Conservation (phyloP, 2,797 vertebrate genomes). For the Cheirogaleus major region DNA sequence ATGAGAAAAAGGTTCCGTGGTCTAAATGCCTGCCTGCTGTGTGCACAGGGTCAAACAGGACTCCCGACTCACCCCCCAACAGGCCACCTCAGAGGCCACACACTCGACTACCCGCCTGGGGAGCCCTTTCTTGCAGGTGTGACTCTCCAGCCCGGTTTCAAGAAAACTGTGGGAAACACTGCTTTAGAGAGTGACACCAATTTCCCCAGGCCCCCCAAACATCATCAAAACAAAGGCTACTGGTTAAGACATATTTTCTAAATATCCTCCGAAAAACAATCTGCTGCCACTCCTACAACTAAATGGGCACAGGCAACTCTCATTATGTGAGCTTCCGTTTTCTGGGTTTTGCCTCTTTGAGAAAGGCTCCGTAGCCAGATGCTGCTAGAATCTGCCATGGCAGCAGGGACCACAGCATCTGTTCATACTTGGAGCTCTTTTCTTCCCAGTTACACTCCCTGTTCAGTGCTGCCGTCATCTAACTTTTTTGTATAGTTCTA, state of each 20-base stretch:
- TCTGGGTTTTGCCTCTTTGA: not conserved
- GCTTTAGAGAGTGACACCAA: rapidly evolving
- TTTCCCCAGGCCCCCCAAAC: not conserved
- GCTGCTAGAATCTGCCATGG: not conserved
- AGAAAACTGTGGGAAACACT: not conserved
- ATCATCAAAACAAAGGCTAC: not conserved
- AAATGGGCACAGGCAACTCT: rapidly evolving
- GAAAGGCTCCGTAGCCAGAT: not conserved
- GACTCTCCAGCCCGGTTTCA: not conserved
- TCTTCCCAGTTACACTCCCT: rapidly evolving
- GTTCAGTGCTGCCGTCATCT: not conserved
- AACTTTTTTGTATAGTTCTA: not conserved
- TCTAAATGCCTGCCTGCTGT: not conserved
- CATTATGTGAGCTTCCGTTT: rapidly evolving
- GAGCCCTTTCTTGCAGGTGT: not conserved
- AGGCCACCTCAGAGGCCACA: rapidly evolving
- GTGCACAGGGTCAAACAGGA: not conserved
- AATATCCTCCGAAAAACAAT: not conserved
- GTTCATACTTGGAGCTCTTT: too few relatives aligned
- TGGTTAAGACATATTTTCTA: not conserved
- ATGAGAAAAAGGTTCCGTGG: not conserved
- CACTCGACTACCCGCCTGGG: rapidly evolving
- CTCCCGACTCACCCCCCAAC: rapidly evolving
- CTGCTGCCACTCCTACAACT: not conserved
- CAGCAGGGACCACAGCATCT: not conserved